Evolutionary conservation across 2,113 vertebrate genomes (phyloP), one percentile per base, ranked within the genome.

Genomic region (Phalacrocorax carbo): DNA sequence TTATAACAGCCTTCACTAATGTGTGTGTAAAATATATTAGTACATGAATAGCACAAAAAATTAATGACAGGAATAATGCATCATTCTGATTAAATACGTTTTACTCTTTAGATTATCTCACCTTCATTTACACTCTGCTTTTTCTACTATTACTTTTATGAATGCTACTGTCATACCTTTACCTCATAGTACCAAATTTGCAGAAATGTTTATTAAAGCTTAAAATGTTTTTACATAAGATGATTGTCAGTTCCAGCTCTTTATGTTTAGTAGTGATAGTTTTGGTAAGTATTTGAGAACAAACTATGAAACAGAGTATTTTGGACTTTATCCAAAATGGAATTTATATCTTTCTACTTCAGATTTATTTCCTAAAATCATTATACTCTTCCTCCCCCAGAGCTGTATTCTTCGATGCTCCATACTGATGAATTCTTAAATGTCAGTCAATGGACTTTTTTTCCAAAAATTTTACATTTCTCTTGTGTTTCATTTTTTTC

Each of bases 1-100:
- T 96, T 96, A 86, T 72, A 93, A 83, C 60, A 96, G 26, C 23
- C 58, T 95, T 96, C 71, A 92, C 86, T 94, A 96, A 94, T 94
- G 72, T 86, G 91, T 90, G 40, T 72, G 38, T 81, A 92, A 96
- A 84, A 38, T 38, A 95, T 93, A 57, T 70, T 95, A 86, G 40
- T 82, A 42, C 19, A 60, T 36, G 66, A 82, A 40, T 44, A 71
- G n/a, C 71, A 60, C 34, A 46, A 54, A 65, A 77, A 38, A 42
- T 7, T 57, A 38, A 51, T 49, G 32, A 14, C 18, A 69, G 32
- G 27, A 58, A 40, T 58, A 62, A 46, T 36, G 21, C 1, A 3
- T 62, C 13, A 27, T 76, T 38, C 7, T 68, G 27, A 68, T 80
- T 44, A 76, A 66, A 25, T 0, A 1, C 44, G 5, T 52, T 82